Percentiles rank a stretch among this genome's conserved stretches.
phyloP scores from a whole-genome alignment of 2,113 vertebrate genomes.

The Pituophis catenifer region DNA sequence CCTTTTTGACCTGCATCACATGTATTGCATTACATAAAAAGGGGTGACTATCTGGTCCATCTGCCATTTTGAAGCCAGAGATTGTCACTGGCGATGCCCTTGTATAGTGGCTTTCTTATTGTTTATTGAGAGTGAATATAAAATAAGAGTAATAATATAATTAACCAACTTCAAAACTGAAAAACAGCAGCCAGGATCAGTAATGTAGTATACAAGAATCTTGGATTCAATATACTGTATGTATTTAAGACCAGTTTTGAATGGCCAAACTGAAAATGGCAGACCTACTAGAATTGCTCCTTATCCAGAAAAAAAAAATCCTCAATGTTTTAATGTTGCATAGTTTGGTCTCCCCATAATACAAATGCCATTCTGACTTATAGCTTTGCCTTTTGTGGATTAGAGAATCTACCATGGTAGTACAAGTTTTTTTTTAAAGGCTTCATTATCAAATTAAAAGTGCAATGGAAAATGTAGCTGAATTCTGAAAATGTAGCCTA shows the following conservation, averaged over 20 bases:
- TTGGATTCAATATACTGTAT: neutral
- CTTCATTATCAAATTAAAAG: conserved; percentile 17
- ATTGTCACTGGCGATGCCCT: neutral
- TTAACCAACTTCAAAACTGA: neutral
- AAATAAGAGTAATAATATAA: neutral
- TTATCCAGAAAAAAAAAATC: neutral
- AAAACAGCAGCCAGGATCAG: neutral
- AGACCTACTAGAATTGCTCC: neutral
- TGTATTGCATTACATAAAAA: neutral
- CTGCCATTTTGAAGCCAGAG: neutral
- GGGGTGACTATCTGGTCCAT: neutral
- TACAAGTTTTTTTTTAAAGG: neutral
- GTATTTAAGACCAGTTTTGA: neutral
- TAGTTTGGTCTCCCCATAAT: neutral
- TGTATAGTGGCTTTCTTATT: neutral
- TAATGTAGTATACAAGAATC: neutral
- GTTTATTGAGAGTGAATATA: neutral
- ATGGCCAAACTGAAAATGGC: neutral
- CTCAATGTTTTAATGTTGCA: neutral
- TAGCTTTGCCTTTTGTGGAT: conserved; percentile 11
- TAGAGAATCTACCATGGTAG: conserved; percentile 1
- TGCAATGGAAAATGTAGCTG: conserved; percentile 19
- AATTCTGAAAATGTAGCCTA: neutral
- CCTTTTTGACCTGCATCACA: neutral
- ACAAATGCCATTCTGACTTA: neutral